These are phyloP conservation scores for Notospermus geniculatus DNA, from an alignment of 1,140 invertebrate genomes.

Conservation along the genomic window DNA sequence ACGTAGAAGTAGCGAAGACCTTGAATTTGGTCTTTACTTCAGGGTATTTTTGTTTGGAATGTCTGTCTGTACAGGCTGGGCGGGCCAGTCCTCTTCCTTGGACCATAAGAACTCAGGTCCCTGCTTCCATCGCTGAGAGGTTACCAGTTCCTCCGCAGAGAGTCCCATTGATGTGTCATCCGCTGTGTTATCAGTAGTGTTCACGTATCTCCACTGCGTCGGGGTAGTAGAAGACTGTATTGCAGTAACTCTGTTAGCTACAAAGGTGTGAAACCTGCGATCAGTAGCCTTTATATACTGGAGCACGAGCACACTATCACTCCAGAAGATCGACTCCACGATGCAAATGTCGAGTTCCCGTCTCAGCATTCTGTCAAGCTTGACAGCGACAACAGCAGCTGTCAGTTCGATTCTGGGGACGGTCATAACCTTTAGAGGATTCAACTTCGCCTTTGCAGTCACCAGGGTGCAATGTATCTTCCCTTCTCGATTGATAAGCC, in stretches of 20 bases:
- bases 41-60: not conserved
- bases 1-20: too few species aligned
- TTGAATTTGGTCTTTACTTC: too few species aligned
- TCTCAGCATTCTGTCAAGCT: conserved; percentile 4
- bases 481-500: conserved; percentile 1
- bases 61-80: not conserved
- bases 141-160: not conserved
- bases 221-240: not conserved
- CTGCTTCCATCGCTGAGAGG: not conserved
- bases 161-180: conserved; percentile 14
- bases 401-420: too few species aligned
- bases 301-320: conserved; percentile 12
- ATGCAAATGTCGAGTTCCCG: conserved; percentile 3
- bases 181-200: conserved; percentile 12
- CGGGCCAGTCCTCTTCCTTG: not conserved
- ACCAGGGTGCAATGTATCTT: conserved; percentile 2
- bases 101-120: not conserved
- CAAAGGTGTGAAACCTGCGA: not conserved
- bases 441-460: conserved; percentile 8
- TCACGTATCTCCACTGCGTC: not conserved
- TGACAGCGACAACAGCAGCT: conserved; percentile 7
- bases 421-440: conserved; percentile 9
- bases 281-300: conserved; percentile 8
- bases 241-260: conserved; percentile 7
- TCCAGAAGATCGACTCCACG: conserved; percentile 8